These are phyloP conservation scores for Enoplolaimus lenunculus DNA, from an alignment of 2,888 invertebrate genomes.

Conservation along the genomic window DNA sequence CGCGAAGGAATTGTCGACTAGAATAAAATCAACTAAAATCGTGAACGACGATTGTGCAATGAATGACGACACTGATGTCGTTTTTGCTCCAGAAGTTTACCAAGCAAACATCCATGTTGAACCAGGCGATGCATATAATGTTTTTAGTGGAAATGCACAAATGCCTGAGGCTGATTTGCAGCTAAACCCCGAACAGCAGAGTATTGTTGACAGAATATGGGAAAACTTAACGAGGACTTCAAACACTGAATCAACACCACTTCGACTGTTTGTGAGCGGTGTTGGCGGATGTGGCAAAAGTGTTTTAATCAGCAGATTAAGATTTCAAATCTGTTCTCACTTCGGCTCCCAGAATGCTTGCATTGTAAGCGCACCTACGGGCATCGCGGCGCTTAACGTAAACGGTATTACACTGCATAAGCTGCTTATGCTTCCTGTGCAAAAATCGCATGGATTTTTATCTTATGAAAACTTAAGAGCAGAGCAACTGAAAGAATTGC, in stretches of 20 bases:
- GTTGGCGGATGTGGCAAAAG: constrained; percentile 26
- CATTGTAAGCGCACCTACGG: constrained; percentile 25
- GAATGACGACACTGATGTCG: background rate
- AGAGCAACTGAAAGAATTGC: background rate
- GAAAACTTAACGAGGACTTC: too few relatives aligned
- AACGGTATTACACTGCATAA: constrained; percentile 25
- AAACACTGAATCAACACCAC: background rate
- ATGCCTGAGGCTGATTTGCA: background rate
- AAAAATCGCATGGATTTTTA: background rate
- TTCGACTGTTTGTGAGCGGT: constrained; percentile 21
- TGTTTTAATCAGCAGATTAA: constrained; percentile 24
- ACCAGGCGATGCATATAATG: background rate
- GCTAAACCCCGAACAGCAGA: background rate
- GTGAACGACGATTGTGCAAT: background rate
- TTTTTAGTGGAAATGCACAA: background rate
- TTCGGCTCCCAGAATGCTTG: constrained; percentile 18
- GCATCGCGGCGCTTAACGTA: constrained; percentile 25
- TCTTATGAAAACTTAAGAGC: background rate
- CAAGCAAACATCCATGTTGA: background rate
- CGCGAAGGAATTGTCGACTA: too few relatives aligned
- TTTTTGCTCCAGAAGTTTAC: background rate
- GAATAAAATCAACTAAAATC: too few relatives aligned
- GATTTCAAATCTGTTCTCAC: too few relatives aligned
- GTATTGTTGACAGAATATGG: background rate
- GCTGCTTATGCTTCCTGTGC: constrained; percentile 23